Conservation (phyloP, 2,797 vertebrate species). For the Pampus argenteus region DNA sequence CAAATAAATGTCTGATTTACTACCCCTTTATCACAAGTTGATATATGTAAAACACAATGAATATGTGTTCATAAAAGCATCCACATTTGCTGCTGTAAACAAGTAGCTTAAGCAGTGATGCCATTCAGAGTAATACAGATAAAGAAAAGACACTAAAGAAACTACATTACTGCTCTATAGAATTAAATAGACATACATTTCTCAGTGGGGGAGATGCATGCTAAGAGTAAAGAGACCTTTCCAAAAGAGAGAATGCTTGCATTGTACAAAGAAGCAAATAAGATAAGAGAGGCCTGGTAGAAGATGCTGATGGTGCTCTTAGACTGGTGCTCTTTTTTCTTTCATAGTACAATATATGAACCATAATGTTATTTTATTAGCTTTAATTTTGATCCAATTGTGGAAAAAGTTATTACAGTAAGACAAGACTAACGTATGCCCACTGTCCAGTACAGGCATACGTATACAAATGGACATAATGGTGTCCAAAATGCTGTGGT, state of each 20-base stretch:
- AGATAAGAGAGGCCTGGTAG: constrained; percentile 21
- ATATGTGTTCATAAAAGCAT: background rate
- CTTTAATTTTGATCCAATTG: constrained; percentile 7
- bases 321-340: background rate
- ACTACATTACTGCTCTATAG: constrained; percentile 25
- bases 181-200: constrained; percentile 34
- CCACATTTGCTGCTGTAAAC: constrained; percentile 13
- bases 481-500: too few species aligned
- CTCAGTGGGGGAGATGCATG: constrained; percentile 40
- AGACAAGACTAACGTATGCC: too few species aligned
- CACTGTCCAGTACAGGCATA: background rate
- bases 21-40: background rate
- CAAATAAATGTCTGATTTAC: constrained; percentile 15
- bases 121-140: constrained; percentile 12
- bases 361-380: background rate
- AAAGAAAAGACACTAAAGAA: constrained; percentile 24
- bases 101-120: background rate
- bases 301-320: constrained; percentile 6
- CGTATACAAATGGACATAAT: background rate
- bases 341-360: constrained; percentile 10
- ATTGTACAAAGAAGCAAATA: background rate
- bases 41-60: background rate
- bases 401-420: background rate
- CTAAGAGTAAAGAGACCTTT: constrained; percentile 19
- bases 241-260: constrained; percentile 14